A percentile compares a stretch with the other conserved stretches of the same genome.
phyloP scores from a whole-genome alignment of 2,888 invertebrate genomes.

The Rhyacophila evoluta region DNA sequence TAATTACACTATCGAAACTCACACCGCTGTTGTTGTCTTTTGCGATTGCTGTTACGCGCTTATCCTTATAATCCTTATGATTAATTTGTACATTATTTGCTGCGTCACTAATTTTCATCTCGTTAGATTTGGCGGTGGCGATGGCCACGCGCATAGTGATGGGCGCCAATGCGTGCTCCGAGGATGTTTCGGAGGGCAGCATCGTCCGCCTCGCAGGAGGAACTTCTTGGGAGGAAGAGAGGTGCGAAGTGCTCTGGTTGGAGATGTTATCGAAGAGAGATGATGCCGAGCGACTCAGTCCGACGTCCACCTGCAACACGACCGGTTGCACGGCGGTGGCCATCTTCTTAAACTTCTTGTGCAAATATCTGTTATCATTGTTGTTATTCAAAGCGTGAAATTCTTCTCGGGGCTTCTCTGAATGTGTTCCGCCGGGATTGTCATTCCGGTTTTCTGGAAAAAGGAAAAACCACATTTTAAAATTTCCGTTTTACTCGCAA shows the following conservation, averaged over 20 bases:
- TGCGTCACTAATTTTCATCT: conserved; percentile 56
- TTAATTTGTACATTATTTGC: conserved; percentile 71
- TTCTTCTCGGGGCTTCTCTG: conserved; percentile 66
- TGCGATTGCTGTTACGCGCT: conserved; percentile 23
- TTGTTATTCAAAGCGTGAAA: conserved; percentile 65
- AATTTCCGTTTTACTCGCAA: too few species aligned
- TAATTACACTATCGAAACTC: conserved; percentile 35
- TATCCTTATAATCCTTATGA: conserved; percentile 59
- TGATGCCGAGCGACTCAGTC: conserved; percentile 25
- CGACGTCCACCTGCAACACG: conserved; percentile 36
- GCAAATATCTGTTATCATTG: conserved; percentile 83
- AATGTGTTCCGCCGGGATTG: conserved; percentile 67
- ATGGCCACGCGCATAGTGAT: conserved; percentile 20
- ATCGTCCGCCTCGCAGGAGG: conserved; percentile 20
- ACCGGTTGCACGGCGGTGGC: conserved; percentile 69
- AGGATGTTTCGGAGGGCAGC: neutral
- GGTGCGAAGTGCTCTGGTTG: conserved; percentile 41
- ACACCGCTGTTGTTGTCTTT: conserved; percentile 27
- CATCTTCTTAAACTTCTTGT: conserved; percentile 94
- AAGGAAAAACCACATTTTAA: conserved; percentile 46
- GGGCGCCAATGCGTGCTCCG: conserved; percentile 24
- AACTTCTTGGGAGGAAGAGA: conserved; percentile 37
- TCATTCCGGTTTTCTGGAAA: conserved; percentile 67
- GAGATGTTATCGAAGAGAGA: conserved; percentile 23
- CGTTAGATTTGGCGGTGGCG: conserved; percentile 18